These are phyloP conservation scores for Galleria mellonella DNA, from an alignment of 1,140 invertebrate genomes.

Conservation along the genomic window DNA sequence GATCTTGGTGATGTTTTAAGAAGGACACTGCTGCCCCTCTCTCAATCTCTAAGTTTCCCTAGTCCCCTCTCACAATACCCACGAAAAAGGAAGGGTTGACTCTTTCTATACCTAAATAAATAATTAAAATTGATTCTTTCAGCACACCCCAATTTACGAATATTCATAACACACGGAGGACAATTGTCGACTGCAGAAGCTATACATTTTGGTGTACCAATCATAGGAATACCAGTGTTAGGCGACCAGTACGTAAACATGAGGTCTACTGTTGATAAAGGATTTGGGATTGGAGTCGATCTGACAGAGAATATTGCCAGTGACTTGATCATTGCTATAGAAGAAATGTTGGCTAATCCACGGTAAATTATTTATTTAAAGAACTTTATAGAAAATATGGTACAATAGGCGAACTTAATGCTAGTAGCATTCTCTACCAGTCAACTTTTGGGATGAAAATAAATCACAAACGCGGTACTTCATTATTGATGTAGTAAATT, in stretches of 20 bases:
- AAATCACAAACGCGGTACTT: too few species aligned
- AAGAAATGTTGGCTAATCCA: slow-evolving; percentile 21
- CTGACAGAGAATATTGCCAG: slow-evolving; percentile 15
- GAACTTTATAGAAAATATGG: too few species aligned
- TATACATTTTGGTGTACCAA: slow-evolving; percentile 78
- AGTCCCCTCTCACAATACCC: too few species aligned
- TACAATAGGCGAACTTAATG: too few species aligned
- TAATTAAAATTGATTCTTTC: slow-evolving; percentile 70
- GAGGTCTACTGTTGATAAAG: slow-evolving; percentile 21
- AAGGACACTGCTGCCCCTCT: too few species aligned
- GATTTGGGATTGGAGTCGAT: slow-evolving; percentile 25
- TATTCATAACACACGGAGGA: slow-evolving; percentile 83
- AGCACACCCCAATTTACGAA: slow-evolving; percentile 77
- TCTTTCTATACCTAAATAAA: background rate
- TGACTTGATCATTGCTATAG: slow-evolving; percentile 18
- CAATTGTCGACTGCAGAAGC: slow-evolving; percentile 79
- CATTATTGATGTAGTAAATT: too few species aligned
- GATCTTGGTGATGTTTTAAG: too few species aligned
- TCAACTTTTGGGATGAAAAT: too few species aligned
- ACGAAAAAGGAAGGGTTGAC: too few species aligned
- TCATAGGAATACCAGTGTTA: slow-evolving; percentile 80
- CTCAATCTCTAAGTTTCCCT: too few species aligned
- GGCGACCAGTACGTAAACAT: slow-evolving; percentile 77
- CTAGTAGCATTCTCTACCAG: too few species aligned
- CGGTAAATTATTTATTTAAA: slow-evolving; percentile 16